Percentiles rank a stretch among this genome's conserved stretches.
Evolutionary conservation across 2,113 vertebrate species (phyloP).

Genomic region (Pseudopodoces humilis): DNA sequence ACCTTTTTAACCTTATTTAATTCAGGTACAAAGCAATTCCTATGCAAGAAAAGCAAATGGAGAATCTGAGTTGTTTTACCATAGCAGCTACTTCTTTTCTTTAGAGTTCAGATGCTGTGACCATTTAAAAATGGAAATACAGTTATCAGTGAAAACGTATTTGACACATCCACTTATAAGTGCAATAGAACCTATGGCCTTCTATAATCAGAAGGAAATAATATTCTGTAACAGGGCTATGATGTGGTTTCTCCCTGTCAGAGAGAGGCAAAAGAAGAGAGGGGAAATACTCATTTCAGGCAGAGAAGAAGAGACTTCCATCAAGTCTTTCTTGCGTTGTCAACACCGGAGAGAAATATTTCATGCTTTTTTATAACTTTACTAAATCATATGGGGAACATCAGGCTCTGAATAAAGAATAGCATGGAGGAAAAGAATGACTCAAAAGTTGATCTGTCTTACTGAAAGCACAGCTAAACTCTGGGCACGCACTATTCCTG

Average conservation of each 20-base stretch:
- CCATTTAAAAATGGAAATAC: background rate
- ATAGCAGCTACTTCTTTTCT: background rate
- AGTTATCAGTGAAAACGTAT: background rate
- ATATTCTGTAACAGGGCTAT: background rate
- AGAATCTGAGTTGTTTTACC: background rate
- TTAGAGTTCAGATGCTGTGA: background rate
- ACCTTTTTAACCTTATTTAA: background rate
- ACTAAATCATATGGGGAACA: background rate
- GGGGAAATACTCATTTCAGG: background rate
- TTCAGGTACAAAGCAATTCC: background rate
- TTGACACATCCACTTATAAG: background rate
- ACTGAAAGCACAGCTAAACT: background rate
- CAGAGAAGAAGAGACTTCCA: background rate
- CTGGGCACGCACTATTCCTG: background rate
- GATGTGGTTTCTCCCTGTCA: background rate
- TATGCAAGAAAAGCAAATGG: background rate
- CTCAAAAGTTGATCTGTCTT: background rate
- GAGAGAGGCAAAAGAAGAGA: background rate
- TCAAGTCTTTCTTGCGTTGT: background rate
- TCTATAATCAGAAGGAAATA: background rate
- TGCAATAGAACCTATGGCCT: background rate
- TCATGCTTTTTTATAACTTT: background rate
- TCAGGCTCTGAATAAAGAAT: slow-evolving; percentile 1
- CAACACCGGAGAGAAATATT: background rate
- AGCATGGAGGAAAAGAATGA: slow-evolving; percentile 13